Conservation (phyloP, 2,888 invertebrate species). For the Cerastis leucographa region DNA sequence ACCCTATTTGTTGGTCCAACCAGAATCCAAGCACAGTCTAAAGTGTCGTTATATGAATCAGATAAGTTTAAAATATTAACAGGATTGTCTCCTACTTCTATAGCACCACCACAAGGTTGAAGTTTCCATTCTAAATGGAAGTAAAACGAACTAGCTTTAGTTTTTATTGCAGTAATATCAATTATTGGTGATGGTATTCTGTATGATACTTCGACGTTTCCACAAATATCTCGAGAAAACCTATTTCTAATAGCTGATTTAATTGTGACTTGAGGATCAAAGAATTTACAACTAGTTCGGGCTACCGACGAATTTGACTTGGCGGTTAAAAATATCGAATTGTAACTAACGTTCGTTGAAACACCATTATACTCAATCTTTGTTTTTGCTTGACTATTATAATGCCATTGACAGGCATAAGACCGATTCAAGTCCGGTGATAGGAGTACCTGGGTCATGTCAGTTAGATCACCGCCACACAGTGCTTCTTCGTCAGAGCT, state of each 20-base stretch:
- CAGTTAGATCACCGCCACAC: conserved; percentile 81
- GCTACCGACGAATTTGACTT: conserved; percentile 74
- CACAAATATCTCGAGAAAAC: conserved; percentile 74
- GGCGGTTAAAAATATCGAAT: conserved; percentile 76
- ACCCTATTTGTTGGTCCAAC: conserved; percentile 81
- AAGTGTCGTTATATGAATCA: conserved; percentile 79
- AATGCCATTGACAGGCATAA: conserved; percentile 83
- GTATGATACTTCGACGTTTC: conserved; percentile 70
- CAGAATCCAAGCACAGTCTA: conserved; percentile 94
- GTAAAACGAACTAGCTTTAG: conserved; percentile 72
- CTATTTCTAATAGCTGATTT: conserved; percentile 57
- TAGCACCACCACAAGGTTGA: conserved; percentile 93
- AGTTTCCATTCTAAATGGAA: conserved; percentile 81
- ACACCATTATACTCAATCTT: conserved; percentile 24
- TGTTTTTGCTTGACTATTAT: conserved; percentile 62
- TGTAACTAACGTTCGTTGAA: conserved; percentile 63
- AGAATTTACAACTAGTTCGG: conserved; percentile 73
- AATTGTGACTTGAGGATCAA: conserved; percentile 77
- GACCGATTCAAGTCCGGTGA: conserved; percentile 77
- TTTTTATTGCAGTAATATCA: conserved; percentile 75
- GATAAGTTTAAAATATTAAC: conserved; percentile 82
- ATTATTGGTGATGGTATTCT: conserved; percentile 77
- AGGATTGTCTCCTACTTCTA: conserved; percentile 76
- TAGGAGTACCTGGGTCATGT: conserved; percentile 73
- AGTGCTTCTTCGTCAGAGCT: conserved; percentile 90